These are phyloP conservation scores for Catharus fuscescens DNA, from an alignment of 2,113 vertebrate genomes.

Conservation along the genomic window DNA sequence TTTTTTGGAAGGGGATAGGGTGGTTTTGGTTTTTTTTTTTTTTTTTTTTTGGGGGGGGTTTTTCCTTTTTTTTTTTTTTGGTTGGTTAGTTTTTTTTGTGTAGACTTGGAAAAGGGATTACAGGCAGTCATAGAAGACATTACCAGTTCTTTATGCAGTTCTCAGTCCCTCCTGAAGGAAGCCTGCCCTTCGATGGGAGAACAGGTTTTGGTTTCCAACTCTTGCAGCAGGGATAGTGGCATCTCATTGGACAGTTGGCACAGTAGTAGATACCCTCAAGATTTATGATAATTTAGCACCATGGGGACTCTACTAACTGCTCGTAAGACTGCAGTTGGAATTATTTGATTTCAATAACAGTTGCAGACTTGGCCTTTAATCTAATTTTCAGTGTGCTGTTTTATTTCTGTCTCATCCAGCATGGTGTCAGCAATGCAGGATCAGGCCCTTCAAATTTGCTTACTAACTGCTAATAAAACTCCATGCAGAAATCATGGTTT, in stretches of 20 bases:
- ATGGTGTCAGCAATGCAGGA: constrained; percentile 38
- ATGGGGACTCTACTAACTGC: constrained; percentile 51
- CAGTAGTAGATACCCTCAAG: constrained; percentile 12
- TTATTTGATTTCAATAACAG: constrained; percentile 65
- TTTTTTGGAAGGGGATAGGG: too few relatives aligned
- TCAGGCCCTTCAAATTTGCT: constrained; percentile 33
- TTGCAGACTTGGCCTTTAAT: constrained; percentile 66
- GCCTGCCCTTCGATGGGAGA: neutral
- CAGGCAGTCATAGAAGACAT: neutral
- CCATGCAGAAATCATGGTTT: neutral
- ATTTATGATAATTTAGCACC: constrained; percentile 65
- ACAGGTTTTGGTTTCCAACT: constrained; percentile 4
- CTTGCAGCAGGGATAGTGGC: neutral
- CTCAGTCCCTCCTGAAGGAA: neutral
- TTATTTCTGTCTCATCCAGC: constrained; percentile 52
- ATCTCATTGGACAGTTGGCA: constrained; percentile 11
- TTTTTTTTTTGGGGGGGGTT: too few relatives aligned
- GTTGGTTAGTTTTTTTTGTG: neutral
- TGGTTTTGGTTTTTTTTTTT: neutral
- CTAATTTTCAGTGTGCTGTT: constrained; percentile 62
- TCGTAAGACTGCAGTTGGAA: constrained; percentile 60
- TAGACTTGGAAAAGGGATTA: neutral
- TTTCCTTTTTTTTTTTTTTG: neutral
- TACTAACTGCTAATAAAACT: constrained; percentile 25
- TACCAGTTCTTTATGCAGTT: neutral